A percentile compares a stretch with the other conserved stretches of the same genome.
These are phyloP conservation scores for Chrysolina haemoptera DNA, from an alignment of 2,888 invertebrate species.

Conservation along the genomic window DNA sequence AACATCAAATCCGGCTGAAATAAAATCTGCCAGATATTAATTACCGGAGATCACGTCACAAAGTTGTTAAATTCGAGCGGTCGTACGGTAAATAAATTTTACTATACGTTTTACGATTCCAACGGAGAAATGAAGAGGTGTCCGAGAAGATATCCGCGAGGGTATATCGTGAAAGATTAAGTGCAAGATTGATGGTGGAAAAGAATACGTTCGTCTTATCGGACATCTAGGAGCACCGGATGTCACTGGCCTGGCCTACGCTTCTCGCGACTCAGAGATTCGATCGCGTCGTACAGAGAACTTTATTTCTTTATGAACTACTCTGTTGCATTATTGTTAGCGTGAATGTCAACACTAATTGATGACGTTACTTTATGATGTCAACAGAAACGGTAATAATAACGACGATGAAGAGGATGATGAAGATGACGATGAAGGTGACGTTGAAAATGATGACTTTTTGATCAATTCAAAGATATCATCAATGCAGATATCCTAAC, in stretches of 20 bases:
- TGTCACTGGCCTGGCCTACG: conserved; percentile 33
- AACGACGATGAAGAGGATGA: too few relatives aligned
- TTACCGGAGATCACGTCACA: conserved; percentile 38
- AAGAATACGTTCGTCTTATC: conserved; percentile 23
- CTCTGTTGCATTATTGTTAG: neutral
- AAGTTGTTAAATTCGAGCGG: conserved; percentile 39
- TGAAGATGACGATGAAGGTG: too few relatives aligned
- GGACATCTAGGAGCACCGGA: conserved; percentile 25
- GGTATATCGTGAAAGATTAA: conserved; percentile 31
- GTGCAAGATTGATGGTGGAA: conserved; percentile 30
- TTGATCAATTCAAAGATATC: too few relatives aligned
- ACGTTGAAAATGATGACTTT: neutral
- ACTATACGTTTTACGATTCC: conserved; percentile 37
- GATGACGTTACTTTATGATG: neutral
- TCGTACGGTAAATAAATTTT: conserved; percentile 40
- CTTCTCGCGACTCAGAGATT: conserved; percentile 23
- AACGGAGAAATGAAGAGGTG: conserved; percentile 40
- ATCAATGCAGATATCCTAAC: too few relatives aligned
- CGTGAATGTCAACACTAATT: neutral
- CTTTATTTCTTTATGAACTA: conserved; percentile 1
- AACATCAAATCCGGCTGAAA: conserved; percentile 33
- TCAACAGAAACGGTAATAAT: too few relatives aligned
- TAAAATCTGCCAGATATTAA: conserved; percentile 39
- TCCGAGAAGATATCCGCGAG: conserved; percentile 36
- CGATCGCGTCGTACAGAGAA: conserved; percentile 21